phyloP scores from a whole-genome alignment of 2,888 invertebrate genomes.

The Heliconius erato region DNA sequence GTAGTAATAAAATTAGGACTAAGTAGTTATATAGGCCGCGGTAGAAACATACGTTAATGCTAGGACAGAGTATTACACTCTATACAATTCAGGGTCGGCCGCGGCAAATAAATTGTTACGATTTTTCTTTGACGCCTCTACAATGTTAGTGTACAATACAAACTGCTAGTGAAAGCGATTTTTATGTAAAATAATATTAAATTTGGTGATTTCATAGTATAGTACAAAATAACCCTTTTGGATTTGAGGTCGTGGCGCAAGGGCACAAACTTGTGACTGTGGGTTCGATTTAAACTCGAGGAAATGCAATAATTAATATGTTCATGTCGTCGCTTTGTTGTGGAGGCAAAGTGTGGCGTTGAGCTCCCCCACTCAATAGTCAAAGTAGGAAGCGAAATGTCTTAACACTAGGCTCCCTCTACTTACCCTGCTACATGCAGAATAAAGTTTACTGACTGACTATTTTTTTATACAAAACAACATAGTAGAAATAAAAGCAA shows the following conservation, averaged over 20 bases:
- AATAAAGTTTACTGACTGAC: neutral
- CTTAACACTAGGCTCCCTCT: neutral
- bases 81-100: constrained; percentile 54
- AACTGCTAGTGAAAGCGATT: constrained; percentile 48
- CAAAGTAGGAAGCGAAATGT: too few relatives aligned
- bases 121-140: constrained; percentile 82
- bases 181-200: neutral
- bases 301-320: too few relatives aligned
- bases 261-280: too few relatives aligned
- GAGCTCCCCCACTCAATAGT: too few relatives aligned
- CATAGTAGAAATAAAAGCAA: neutral
- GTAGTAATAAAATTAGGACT: neutral
- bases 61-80: constrained; percentile 70
- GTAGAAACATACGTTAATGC: constrained; percentile 65
- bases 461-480: neutral
- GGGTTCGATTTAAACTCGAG: too few relatives aligned
- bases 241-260: too few relatives aligned
- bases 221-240: neutral
- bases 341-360: too few relatives aligned
- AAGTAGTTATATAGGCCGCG: constrained; percentile 24
- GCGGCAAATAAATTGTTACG: constrained; percentile 79
- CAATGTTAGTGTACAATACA: constrained; percentile 65
- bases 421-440: too few relatives aligned
- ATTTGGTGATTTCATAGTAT: neutral
- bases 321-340: too few relatives aligned